phyloP scores from a whole-genome alignment of 2,797 vertebrate genomes.

The Myiothlypis coronata region DNA sequence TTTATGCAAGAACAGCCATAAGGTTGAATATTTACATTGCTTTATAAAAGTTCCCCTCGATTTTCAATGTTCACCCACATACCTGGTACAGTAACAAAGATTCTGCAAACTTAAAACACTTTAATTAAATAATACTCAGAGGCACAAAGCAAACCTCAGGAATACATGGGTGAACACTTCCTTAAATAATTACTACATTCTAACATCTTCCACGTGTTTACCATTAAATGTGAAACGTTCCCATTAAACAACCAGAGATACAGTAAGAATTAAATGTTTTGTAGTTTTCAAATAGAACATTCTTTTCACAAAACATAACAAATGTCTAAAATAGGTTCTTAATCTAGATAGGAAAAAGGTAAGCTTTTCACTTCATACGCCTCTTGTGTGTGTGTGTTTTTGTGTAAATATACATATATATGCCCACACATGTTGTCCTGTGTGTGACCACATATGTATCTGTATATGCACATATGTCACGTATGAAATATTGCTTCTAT shows the following conservation, averaged over 20 bases:
- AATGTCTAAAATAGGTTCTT: conserved; percentile 82
- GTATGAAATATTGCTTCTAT: conserved; percentile 86
- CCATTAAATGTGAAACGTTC: conserved; percentile 77
- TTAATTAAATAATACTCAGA: conserved; percentile 80
- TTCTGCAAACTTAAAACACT: conserved; percentile 81
- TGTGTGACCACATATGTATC: conserved; percentile 53
- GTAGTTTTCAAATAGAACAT: conserved; percentile 83
- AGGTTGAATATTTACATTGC: conserved; percentile 82
- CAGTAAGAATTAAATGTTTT: conserved; percentile 80
- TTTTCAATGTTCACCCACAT: conserved; percentile 77
- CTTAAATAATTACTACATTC: conserved; percentile 80
- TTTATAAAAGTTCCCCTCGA: conserved; percentile 83
- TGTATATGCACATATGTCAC: conserved; percentile 71
- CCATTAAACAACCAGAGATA: conserved; percentile 79
- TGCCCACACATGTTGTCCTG: conserved; percentile 35
- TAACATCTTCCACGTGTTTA: conserved; percentile 77
- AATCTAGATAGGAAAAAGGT: conserved; percentile 82
- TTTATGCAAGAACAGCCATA: conserved; percentile 73
- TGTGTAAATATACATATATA: conserved; percentile 58
- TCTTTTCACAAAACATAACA: conserved; percentile 83
- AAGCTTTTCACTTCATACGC: conserved; percentile 81
- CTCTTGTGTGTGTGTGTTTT: conserved; percentile 70
- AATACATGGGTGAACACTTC: conserved; percentile 73
- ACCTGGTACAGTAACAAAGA: conserved; percentile 78
- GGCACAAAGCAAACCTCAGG: conserved; percentile 81